phyloP scores from a whole-genome alignment of 2,797 vertebrate genomes.

The Alfaro cultratus region DNA sequence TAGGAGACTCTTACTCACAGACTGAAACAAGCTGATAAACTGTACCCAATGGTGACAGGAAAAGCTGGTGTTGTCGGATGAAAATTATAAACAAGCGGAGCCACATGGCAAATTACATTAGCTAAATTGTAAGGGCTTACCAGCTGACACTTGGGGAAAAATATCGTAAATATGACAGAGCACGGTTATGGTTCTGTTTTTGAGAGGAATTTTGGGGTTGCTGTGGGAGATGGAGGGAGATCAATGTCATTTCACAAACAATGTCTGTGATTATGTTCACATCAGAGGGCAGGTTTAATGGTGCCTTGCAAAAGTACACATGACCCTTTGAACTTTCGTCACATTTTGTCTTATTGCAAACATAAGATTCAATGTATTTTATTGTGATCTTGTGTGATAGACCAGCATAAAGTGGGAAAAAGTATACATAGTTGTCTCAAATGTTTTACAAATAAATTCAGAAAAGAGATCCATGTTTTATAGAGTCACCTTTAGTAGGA shows the following conservation, averaged over 20 bases:
- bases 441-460: background rate
- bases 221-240: slow-evolving; percentile 22
- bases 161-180: slow-evolving; percentile 35
- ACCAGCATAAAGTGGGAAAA: background rate
- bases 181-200: slow-evolving; percentile 38
- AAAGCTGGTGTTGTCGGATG: slow-evolving; percentile 25
- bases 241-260: slow-evolving; percentile 25
- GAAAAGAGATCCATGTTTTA: background rate
- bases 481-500: background rate
- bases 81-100: slow-evolving; percentile 48
- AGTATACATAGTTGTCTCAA: background rate
- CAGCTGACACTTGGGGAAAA: slow-evolving; percentile 37
- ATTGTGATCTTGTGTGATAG: background rate
- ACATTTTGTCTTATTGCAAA: background rate
- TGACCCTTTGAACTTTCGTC: background rate
- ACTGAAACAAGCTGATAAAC: slow-evolving; percentile 32
- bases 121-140: slow-evolving; percentile 35
- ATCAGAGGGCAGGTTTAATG: slow-evolving; percentile 28
- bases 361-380: background rate
- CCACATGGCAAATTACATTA: slow-evolving; percentile 44
- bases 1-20: slow-evolving; percentile 45
- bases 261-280: slow-evolving; percentile 43
- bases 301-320: background rate
- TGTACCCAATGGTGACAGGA: slow-evolving; percentile 26
- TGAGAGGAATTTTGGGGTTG: slow-evolving; percentile 14